These are phyloP conservation scores for Ophion ventricosus DNA, from an alignment of 2,888 invertebrate genomes.

Conservation along the genomic window DNA sequence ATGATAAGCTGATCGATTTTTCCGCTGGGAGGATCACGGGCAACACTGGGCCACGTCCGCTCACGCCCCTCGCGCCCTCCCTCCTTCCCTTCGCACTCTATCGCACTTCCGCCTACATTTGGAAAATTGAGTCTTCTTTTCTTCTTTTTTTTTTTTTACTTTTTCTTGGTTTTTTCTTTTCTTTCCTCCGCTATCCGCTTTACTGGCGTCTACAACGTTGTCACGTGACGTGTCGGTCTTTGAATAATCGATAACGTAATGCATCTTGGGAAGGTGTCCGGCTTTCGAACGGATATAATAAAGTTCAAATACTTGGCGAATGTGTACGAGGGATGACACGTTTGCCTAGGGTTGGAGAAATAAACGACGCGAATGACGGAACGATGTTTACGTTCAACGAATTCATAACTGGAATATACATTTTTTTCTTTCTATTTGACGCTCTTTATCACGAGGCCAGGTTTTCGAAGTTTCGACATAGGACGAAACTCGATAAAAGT, in stretches of 20 bases:
- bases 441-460: not conserved
- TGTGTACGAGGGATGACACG: not conserved
- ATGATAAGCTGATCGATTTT: conserved; percentile 58
- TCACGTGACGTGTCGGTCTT: conserved; percentile 51
- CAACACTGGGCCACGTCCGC: conserved; percentile 68
- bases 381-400: not conserved
- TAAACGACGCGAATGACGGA: not conserved
- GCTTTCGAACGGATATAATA: not conserved
- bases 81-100: conserved; percentile 61
- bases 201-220: conserved; percentile 20
- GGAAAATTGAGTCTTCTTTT: conserved; percentile 56
- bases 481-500: not conserved
- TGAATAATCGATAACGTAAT: conserved; percentile 54
- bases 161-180: conserved; percentile 39
- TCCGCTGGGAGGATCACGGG: conserved; percentile 61
- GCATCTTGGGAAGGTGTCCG: not conserved
- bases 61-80: conserved; percentile 67
- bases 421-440: not conserved
- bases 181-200: not conserved
- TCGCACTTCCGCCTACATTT: conserved; percentile 70
- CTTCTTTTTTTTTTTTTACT: conserved; percentile 39
- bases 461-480: not conserved
- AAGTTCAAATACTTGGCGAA: not conserved
- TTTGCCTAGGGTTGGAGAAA: not conserved
- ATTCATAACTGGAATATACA: not conserved